Evolutionary conservation across 2,888 invertebrate species (phyloP).

Genomic region (Platerodrilus igneus): DNA sequence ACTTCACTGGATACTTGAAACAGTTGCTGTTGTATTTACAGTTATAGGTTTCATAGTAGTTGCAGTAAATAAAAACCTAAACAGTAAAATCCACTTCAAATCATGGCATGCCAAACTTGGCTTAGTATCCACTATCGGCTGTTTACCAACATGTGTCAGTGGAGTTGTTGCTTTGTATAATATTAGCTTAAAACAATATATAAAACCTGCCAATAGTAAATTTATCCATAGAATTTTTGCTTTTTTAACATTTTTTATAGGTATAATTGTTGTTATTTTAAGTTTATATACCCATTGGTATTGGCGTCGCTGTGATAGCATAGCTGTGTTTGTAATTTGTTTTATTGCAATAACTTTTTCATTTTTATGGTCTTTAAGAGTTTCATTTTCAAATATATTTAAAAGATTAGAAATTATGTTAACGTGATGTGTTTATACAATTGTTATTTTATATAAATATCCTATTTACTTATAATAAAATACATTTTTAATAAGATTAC

Average conservation of each 20-base stretch:
- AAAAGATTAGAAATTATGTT: too few species aligned
- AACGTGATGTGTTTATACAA: too few species aligned
- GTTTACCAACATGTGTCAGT: slow-evolving; percentile 34
- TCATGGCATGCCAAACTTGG: slow-evolving; percentile 43
- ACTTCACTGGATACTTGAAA: slow-evolving; percentile 39
- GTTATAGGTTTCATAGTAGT: slow-evolving; percentile 37
- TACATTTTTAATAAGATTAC: too few species aligned
- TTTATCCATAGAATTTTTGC: slow-evolving; percentile 28
- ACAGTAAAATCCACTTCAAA: slow-evolving; percentile 39
- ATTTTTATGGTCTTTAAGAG: too few species aligned
- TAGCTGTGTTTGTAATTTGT: too few species aligned
- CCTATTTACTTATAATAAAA: too few species aligned
- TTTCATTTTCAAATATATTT: too few species aligned
- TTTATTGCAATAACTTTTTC: too few species aligned
- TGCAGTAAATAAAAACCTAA: slow-evolving; percentile 36
- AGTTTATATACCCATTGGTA: slow-evolving; percentile 30
- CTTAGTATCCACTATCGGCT: slow-evolving; percentile 34
- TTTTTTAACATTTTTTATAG: slow-evolving; percentile 23
- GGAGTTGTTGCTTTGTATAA: slow-evolving; percentile 40
- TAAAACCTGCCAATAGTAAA: slow-evolving; percentile 29
- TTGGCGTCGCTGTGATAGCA: too few species aligned
- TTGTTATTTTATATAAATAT: too few species aligned
- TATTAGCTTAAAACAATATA: slow-evolving; percentile 31
- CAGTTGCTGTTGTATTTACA: slow-evolving; percentile 32
- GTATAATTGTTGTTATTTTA: slow-evolving; percentile 26